Evolutionary conservation across 2,113 vertebrate genomes (phyloP).

Genomic region (Austrofundulus limnaeus): DNA sequence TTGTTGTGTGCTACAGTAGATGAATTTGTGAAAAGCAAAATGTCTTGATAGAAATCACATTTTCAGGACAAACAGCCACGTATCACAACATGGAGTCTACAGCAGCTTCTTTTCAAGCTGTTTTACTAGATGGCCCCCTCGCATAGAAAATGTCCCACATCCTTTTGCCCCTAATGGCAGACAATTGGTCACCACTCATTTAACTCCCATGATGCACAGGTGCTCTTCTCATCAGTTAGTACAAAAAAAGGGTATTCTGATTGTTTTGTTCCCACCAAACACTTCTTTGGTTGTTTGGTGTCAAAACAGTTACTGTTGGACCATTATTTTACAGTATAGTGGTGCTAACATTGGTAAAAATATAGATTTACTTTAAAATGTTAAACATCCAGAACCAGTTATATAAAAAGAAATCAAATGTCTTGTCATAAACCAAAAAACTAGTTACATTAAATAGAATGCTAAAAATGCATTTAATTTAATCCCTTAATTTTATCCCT

Average conservation of each 20-base stretch:
- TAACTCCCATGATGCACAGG: not conserved
- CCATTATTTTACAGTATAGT: not conserved
- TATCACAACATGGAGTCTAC: constrained; percentile 25
- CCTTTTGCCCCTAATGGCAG: too few relatives aligned
- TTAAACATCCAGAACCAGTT: too few relatives aligned
- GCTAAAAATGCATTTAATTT: too few relatives aligned
- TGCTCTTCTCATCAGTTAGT: not conserved
- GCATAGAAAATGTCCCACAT: not conserved
- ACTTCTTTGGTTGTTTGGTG: too few relatives aligned
- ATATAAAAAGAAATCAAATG: too few relatives aligned
- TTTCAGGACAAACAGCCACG: not conserved
- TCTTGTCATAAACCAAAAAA: too few relatives aligned
- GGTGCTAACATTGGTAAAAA: not conserved
- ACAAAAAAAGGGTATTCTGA: not conserved
- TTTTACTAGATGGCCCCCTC: not conserved
- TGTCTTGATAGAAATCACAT: not conserved
- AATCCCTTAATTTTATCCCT: too few relatives aligned
- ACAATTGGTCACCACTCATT: not conserved
- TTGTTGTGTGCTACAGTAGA: not conserved
- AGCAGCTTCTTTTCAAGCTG: constrained; percentile 20
- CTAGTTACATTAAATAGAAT: too few relatives aligned
- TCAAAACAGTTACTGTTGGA: not conserved
- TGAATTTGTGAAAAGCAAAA: not conserved
- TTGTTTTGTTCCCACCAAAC: not conserved
- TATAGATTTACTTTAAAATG: too few relatives aligned